These are phyloP conservation scores for Coranthus polyacanthus DNA, from an alignment of 2,797 vertebrate species.

Conservation along the genomic window DNA sequence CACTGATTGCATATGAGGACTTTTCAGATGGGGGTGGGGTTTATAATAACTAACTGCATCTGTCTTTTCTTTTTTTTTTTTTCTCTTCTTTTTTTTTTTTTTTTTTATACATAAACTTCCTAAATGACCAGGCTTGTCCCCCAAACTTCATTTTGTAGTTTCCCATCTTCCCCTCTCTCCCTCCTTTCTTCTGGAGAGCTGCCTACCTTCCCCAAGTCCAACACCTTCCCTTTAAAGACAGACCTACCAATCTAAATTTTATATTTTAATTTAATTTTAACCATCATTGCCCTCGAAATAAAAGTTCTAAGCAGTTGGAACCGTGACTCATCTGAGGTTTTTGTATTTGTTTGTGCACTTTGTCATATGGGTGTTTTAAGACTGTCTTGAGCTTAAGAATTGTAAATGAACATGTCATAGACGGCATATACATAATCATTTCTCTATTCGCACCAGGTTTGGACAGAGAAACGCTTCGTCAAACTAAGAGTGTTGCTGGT, in stretches of 20 bases:
- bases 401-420: no score
- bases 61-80: constrained; percentile 50
- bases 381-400: neutral
- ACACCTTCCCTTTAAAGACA: constrained; percentile 62
- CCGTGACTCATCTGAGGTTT: constrained; percentile 13
- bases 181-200: constrained; percentile 41
- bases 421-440: no score
- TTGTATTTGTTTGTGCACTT: constrained; percentile 2
- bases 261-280: constrained; percentile 89
- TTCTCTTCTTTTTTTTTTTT: constrained; percentile 41
- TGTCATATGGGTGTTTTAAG: neutral
- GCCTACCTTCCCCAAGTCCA: constrained; percentile 37
- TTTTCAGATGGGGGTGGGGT: constrained; percentile 80
- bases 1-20: constrained; percentile 82
- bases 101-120: constrained; percentile 68
- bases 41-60: constrained; percentile 81
- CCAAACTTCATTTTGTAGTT: constrained; percentile 70
- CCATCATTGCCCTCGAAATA: constrained; percentile 89
- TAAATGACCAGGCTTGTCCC: constrained; percentile 62
- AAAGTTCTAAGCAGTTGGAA: constrained; percentile 90
- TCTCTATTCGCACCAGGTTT: no score
- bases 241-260: constrained; percentile 80
- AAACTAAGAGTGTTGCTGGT: no score
- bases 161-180: constrained; percentile 40
- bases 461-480: no score